Evolutionary conservation across 2,113 vertebrate genomes (phyloP), one percentile per base, ranked within the genome.

Genomic region (Seriola rivoliana): DNA sequence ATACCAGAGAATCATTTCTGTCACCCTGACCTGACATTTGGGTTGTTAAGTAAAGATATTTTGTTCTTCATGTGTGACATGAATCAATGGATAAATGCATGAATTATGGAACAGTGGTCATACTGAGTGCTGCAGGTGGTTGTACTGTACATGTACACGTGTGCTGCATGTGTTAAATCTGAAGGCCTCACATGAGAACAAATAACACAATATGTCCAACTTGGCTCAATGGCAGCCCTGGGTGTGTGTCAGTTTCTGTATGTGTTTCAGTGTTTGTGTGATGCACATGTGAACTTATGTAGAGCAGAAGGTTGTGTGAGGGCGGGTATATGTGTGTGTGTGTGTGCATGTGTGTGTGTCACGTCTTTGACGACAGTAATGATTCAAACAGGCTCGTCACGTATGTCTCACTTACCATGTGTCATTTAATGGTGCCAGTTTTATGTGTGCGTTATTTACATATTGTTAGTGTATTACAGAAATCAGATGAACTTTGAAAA

Each of bases 191-290:
- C 54, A 44, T 70, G 21, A 17, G 7, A 69, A 59, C 9, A 54
- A 68, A 80, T 78, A 48, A 58, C 50, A 81, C 64, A 71, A 80
- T 71, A 76, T 84, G 84, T 64, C 44, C 8, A 29, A 52, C 10
- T 40, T 57, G 73, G 73, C 8, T 40, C 46, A 70, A 73, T 78
- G 67, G 52, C 44, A 32, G 54, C 32, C 25, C 12, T n/a, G 44
- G 3, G 55, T 55, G 52, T 44, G 40, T 50, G 46, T 50, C 16
- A 19, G 48, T 50, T 19, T 50, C 1, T 48, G 46, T 36, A 0
- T 29, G 34, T 36, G 29, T 25, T 17, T 72, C 36, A 55, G 36
- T 29, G 64, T 64, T 55, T 29, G 54, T 57, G 29, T 58, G 55
- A 64, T 50, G 55, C 55, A 25, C 52, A 17, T 54, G 55, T 42